A percentile compares a stretch with the other conserved stretches of the same genome.
Evolutionary conservation across 1,140 invertebrate species (phyloP).

Genomic region (Drosophila melanica): DNA sequence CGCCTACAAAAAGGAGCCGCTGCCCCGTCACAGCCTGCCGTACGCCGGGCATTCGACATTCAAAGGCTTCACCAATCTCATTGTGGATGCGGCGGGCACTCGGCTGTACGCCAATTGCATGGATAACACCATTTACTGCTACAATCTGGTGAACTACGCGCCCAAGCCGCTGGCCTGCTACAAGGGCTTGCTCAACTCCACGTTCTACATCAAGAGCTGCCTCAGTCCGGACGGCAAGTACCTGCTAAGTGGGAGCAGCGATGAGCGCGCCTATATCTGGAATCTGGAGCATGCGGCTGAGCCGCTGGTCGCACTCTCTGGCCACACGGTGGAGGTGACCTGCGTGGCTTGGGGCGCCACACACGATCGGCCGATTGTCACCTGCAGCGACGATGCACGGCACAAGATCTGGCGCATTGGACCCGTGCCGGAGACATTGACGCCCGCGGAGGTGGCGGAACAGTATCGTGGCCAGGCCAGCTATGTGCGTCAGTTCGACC

Average conservation of each 20-base stretch:
- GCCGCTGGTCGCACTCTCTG: conserved; percentile 88
- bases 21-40: conserved; percentile 89
- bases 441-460: conserved; percentile 84
- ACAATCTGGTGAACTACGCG: conserved; percentile 90
- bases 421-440: conserved; percentile 84
- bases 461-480: conserved; percentile 86
- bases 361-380: conserved; percentile 87
- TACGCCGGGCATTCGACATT: conserved; percentile 88
- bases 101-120: conserved; percentile 94
- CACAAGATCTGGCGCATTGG: conserved; percentile 91
- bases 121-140: conserved; percentile 93
- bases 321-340: conserved; percentile 93
- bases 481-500: conserved; percentile 74
- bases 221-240: conserved; percentile 92
- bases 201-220: conserved; percentile 93
- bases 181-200: conserved; percentile 89
- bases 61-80: conserved; percentile 91
- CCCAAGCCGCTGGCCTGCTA: conserved; percentile 87
- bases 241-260: conserved; percentile 92
- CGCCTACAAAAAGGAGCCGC: conserved; percentile 88
- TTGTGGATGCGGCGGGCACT: conserved; percentile 88
- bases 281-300: conserved; percentile 86
- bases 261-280: conserved; percentile 94
- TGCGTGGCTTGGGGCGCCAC: conserved; percentile 90
- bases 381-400: conserved; percentile 91